phyloP scores from a whole-genome alignment of 2,888 invertebrate species.

The Cinara cedri region DNA sequence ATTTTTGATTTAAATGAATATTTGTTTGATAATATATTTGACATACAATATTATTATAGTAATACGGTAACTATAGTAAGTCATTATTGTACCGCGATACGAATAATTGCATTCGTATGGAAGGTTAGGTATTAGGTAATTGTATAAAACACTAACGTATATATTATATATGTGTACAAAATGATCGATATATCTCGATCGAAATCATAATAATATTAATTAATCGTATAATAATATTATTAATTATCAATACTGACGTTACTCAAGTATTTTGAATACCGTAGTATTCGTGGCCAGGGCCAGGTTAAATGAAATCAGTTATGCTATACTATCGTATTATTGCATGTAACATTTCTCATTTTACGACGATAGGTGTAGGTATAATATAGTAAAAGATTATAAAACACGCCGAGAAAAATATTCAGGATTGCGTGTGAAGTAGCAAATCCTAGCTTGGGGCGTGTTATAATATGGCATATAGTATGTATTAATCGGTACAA shows the following conservation, averaged over 20 bases:
- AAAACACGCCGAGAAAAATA: slow-evolving; percentile 12
- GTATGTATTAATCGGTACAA: slow-evolving; percentile 27
- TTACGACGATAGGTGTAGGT: neutral
- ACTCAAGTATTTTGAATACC: neutral
- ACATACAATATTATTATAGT: too few relatives aligned
- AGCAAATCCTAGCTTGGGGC: slow-evolving; percentile 24
- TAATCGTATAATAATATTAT: neutral
- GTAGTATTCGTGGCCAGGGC: neutral
- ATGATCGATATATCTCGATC: neutral
- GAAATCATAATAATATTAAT: neutral
- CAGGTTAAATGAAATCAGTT: slow-evolving; percentile 14
- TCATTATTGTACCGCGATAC: too few relatives aligned
- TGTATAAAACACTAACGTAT: neutral
- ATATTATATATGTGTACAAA: neutral
- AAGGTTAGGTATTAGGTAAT: neutral
- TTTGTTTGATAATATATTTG: too few relatives aligned
- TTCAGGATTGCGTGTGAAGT: slow-evolving; percentile 28
- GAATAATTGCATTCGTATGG: neutral
- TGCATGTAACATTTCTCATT: slow-evolving; percentile 19
- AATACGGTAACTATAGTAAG: too few relatives aligned
- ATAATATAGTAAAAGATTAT: slow-evolving; percentile 17
- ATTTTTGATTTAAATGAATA: too few relatives aligned
- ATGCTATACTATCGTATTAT: neutral
- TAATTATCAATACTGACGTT: slow-evolving; percentile 19
- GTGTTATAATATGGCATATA: neutral